These are phyloP conservation scores for Anguilla megastoma DNA, from an alignment of 2,797 vertebrate species.

Conservation along the genomic window DNA sequence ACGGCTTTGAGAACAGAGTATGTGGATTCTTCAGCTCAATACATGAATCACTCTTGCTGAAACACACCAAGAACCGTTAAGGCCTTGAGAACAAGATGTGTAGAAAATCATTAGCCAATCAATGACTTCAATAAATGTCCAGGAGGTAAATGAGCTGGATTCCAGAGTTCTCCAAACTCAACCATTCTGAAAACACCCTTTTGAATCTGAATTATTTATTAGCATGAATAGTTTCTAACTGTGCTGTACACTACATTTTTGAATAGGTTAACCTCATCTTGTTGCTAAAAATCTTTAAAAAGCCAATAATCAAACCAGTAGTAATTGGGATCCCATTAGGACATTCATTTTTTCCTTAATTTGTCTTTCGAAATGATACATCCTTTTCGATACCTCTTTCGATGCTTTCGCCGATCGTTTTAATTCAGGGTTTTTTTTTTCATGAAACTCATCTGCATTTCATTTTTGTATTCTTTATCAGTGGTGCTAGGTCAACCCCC, in stretches of 20 bases:
- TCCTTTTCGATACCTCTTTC: too few relatives aligned
- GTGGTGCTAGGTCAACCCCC: too few relatives aligned
- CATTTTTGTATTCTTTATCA: background rate
- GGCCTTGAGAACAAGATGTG: too few relatives aligned
- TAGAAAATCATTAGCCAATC: background rate
- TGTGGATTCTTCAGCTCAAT: background rate
- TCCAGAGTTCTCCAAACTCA: background rate
- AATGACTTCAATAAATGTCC: background rate
- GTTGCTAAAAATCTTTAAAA: too few relatives aligned
- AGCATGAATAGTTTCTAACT: background rate
- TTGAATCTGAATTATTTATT: background rate
- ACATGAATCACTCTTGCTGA: background rate
- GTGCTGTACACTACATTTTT: background rate
- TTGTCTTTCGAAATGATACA: too few relatives aligned
- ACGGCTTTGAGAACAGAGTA: background rate
- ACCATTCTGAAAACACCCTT: background rate
- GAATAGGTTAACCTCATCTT: too few relatives aligned
- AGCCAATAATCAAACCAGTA: background rate
- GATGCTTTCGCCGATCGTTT: too few relatives aligned
- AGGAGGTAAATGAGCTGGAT: background rate
- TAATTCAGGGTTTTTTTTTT: too few relatives aligned
- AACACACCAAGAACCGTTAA: background rate
- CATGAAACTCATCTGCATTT: background rate
- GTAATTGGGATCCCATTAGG: background rate
- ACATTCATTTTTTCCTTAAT: background rate